Percentiles rank a stretch among this genome's conserved stretches.
Evolutionary conservation across 2,113 vertebrate species (phyloP).

Genomic region (Copsychus sechellarum): DNA sequence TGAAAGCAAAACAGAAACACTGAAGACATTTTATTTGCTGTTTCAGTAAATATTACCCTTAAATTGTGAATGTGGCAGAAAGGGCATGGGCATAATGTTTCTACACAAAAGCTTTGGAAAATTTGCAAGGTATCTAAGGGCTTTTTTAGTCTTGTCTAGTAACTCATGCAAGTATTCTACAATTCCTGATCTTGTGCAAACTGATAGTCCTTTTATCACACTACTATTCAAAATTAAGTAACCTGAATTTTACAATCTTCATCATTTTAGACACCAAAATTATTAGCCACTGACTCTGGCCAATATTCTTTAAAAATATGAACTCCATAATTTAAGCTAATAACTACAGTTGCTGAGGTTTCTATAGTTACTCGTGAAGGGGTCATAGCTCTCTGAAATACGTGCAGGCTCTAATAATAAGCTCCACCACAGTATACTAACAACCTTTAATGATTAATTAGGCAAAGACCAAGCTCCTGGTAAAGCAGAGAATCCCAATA

Average conservation of each 20-base stretch:
- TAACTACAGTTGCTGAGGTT: constrained; percentile 69
- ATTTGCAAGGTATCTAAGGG: background rate
- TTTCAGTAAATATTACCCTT: background rate
- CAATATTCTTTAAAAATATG: constrained; percentile 58
- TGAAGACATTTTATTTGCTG: background rate
- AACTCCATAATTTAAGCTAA: constrained; percentile 71
- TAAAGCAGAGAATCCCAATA: constrained; percentile 56
- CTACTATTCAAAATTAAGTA: constrained; percentile 14
- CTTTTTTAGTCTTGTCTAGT: background rate
- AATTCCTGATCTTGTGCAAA: background rate
- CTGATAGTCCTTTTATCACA: background rate
- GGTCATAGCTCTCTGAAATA: constrained; percentile 71
- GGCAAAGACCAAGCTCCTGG: constrained; percentile 64
- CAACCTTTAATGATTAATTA: constrained; percentile 78
- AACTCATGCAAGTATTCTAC: background rate
- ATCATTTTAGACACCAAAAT: constrained; percentile 60
- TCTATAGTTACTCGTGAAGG: constrained; percentile 76
- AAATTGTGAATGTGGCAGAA: background rate
- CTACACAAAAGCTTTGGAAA: background rate
- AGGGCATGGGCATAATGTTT: background rate
- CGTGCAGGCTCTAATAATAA: constrained; percentile 70
- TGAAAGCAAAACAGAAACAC: background rate
- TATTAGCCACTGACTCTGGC: constrained; percentile 55
- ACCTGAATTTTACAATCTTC: constrained; percentile 39
- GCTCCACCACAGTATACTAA: constrained; percentile 66